A percentile compares a stretch with the other conserved stretches of the same genome.
These are phyloP conservation scores for Argyrosomus japonicus DNA, from an alignment of 2,113 vertebrate species.

Conservation along the genomic window DNA sequence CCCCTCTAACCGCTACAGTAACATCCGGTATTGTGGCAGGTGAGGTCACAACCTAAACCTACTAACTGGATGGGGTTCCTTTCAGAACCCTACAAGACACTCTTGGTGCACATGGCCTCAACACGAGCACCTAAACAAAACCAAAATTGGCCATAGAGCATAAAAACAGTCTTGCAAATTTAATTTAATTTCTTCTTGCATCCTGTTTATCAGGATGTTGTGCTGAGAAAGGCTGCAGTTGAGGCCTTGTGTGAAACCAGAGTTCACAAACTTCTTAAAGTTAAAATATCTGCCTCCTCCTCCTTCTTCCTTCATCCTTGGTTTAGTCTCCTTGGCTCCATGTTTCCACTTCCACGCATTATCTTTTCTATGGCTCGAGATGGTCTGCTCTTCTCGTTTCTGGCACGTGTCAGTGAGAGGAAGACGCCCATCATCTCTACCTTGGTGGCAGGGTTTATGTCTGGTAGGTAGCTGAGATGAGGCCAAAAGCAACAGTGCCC, in stretches of 20 bases:
- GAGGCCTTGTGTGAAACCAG: constrained; percentile 54
- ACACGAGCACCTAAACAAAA: constrained; percentile 8
- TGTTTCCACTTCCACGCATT: constrained; percentile 88
- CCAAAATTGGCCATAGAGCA: not conserved
- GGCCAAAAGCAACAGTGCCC: constrained; percentile 54
- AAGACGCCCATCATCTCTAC: constrained; percentile 85
- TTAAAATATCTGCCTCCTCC: constrained; percentile 62
- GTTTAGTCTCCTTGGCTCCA: constrained; percentile 86
- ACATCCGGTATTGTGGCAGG: constrained; percentile 91
- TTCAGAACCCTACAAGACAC: not conserved
- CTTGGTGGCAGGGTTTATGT: constrained; percentile 81
- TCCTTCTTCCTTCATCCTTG: constrained; percentile 47
- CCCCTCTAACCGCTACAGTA: constrained; percentile 92
- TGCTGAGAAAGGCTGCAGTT: constrained; percentile 21
- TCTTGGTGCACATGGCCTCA: constrained; percentile 31
- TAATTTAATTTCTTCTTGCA: too few relatives aligned
- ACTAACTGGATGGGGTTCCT: constrained; percentile 56
- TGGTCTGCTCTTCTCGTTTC: constrained; percentile 86
- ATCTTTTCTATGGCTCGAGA: constrained; percentile 88
- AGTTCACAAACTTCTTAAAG: constrained; percentile 10
- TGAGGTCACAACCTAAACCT: constrained; percentile 76
- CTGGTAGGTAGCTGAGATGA: constrained; percentile 78
- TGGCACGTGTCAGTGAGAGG: constrained; percentile 81
- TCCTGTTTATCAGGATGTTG: not conserved
- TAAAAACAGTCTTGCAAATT: not conserved